Percentiles rank a stretch among this genome's conserved stretches.
Evolutionary conservation across 1,140 invertebrate genomes (phyloP).

Genomic region (Heliconius congener): DNA sequence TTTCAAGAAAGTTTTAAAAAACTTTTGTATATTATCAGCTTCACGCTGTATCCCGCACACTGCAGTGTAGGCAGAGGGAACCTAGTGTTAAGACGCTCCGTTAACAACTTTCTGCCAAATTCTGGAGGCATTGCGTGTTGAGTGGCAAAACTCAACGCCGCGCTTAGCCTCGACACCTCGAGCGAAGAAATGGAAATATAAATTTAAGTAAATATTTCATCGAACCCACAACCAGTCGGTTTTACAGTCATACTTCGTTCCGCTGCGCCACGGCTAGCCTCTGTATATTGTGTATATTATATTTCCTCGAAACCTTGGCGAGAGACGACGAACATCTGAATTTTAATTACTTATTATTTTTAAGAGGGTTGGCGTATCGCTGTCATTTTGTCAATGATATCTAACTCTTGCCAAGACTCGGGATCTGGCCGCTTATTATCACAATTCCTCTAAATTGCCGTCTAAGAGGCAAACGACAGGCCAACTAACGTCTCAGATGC

Average conservation of each 20-base stretch:
- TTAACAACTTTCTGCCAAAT: no score
- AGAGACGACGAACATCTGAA: slow-evolving; percentile 42
- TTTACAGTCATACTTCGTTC: no score
- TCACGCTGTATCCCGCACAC: no score
- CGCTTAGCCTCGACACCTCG: no score
- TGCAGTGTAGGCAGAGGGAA: no score
- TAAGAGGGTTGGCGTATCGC: slow-evolving; percentile 53
- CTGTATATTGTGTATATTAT: not conserved
- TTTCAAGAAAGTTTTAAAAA: not conserved
- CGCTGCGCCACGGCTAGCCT: no score
- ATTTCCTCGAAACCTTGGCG: not conserved
- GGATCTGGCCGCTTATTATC: slow-evolving; percentile 48
- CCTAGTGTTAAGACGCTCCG: no score
- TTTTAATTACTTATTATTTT: slow-evolving; percentile 68
- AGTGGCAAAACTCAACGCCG: no score
- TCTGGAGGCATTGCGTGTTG: no score
- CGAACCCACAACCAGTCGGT: no score
- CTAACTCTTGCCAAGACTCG: slow-evolving; percentile 36
- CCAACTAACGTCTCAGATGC: slow-evolving; percentile 33
- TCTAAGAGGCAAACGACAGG: slow-evolving; percentile 36
- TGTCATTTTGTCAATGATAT: slow-evolving; percentile 49
- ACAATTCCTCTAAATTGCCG: slow-evolving; percentile 40
- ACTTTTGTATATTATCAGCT: not conserved
- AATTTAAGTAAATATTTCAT: no score
- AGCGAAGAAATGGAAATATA: no score